Percentiles rank a stretch among this genome's conserved stretches.
Conservation (phyloP, 2,113 vertebrate genomes). For the Pangasianodon gigas region DNA sequence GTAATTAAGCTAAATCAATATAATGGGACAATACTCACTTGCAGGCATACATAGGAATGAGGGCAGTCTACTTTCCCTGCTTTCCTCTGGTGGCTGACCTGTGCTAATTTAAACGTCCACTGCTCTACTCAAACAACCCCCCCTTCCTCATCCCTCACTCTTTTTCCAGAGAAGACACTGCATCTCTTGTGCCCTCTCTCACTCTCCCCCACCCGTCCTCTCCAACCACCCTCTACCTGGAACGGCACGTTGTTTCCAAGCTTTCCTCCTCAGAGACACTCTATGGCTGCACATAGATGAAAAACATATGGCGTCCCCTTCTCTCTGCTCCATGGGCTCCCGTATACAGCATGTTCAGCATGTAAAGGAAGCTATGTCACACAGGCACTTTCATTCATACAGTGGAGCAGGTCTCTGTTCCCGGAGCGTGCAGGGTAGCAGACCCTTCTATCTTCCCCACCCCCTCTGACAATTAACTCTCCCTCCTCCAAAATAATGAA, state of each 20-base stretch:
- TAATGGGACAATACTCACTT: conserved; percentile 48
- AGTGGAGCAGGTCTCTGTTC: conserved; percentile 59
- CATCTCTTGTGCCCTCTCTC: conserved; percentile 75
- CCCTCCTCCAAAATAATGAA: conserved; percentile 2
- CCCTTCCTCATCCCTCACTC: conserved; percentile 59
- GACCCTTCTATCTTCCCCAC: background rate
- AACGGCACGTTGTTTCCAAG: conserved; percentile 68
- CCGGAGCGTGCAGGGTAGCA: conserved; percentile 27
- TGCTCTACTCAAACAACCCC: conserved; percentile 74
- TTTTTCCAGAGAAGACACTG: conserved; percentile 79
- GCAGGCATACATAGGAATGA: conserved; percentile 35
- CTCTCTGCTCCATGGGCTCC: conserved; percentile 58
- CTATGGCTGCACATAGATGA: conserved; percentile 70
- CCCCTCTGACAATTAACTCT: conserved; percentile 36
- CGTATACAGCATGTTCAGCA: conserved; percentile 62
- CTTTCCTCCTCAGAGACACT: conserved; percentile 72
- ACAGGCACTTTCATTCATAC: conserved; percentile 76
- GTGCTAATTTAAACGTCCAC: conserved; percentile 75
- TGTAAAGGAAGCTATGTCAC: conserved; percentile 61
- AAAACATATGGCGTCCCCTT: conserved; percentile 73
- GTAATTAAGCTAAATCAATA: background rate
- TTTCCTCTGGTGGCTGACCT: conserved; percentile 60
- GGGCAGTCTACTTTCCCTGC: conserved; percentile 51
- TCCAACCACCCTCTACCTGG: conserved; percentile 66
- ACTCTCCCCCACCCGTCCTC: conserved; percentile 60